Percentiles rank a stretch among this genome's conserved stretches.
Conservation (phyloP, 2,797 vertebrate species). For the Trachops cirrhosus region DNA sequence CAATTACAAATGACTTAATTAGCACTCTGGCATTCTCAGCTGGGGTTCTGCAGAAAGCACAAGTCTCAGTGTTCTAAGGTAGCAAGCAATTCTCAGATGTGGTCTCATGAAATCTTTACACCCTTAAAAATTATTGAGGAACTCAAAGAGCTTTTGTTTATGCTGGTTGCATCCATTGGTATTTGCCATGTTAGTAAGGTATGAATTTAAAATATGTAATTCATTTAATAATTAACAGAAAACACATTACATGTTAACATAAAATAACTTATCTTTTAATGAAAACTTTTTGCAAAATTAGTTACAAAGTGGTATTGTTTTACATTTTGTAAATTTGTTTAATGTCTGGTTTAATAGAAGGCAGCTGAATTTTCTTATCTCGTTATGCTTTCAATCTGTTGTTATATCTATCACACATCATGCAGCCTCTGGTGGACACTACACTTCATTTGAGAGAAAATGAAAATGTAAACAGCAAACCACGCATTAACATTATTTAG, state of each 20-base stretch:
- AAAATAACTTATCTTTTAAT: neutral
- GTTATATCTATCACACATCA: neutral
- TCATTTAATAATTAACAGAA: neutral
- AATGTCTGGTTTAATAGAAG: neutral
- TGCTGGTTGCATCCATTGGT: neutral
- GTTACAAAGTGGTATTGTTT: neutral
- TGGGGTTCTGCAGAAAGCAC: neutral
- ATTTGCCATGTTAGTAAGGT: neutral
- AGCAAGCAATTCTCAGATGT: neutral
- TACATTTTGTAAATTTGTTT: neutral
- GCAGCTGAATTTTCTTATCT: neutral
- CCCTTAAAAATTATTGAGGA: neutral
- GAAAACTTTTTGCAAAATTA: neutral
- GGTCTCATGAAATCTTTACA: neutral
- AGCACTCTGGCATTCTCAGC: neutral
- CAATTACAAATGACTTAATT: neutral
- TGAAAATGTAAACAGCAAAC: neutral
- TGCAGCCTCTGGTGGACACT: neutral
- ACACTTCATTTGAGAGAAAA: neutral
- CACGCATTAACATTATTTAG: neutral
- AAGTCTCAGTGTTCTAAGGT: neutral
- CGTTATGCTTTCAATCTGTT: neutral
- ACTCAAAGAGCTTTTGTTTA: neutral
- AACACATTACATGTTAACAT: neutral
- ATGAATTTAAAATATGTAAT: neutral